Percentiles rank a stretch among this genome's conserved stretches.
phyloP scores from a whole-genome alignment of 2,797 vertebrate species.

The Amblyraja radiata region DNA sequence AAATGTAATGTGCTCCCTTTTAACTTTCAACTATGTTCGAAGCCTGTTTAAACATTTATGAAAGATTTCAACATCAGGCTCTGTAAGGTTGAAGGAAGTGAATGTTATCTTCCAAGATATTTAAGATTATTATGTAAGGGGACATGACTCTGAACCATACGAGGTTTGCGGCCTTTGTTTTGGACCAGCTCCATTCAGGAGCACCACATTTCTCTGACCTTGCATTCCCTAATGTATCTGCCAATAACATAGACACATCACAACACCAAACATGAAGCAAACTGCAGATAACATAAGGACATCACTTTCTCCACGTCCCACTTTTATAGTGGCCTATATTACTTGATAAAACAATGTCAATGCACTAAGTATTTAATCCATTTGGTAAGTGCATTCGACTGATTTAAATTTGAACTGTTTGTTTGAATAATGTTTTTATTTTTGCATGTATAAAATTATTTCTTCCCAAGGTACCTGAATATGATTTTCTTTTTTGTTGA shows the following conservation, averaged over 20 bases:
- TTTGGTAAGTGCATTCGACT: background rate
- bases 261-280: background rate
- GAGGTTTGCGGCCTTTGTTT: background rate
- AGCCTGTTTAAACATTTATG: background rate
- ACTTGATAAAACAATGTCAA: background rate
- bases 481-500: no score
- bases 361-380: background rate
- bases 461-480: no score
- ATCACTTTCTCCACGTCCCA: background rate
- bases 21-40: background rate
- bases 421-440: no score
- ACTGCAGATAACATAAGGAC: background rate
- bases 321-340: background rate
- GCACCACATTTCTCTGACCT: background rate
- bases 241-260: background rate
- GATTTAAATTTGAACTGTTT: background rate
- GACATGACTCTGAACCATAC: background rate
- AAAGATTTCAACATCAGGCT: background rate
- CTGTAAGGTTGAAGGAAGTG: background rate
- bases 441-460: no score
- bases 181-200: background rate
- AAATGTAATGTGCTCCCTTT: background rate
- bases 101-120: background rate
- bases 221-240: background rate
- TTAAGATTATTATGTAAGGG: background rate